phyloP scores from a whole-genome alignment of 2,113 vertebrate species.

The Archocentrus centrarchus region DNA sequence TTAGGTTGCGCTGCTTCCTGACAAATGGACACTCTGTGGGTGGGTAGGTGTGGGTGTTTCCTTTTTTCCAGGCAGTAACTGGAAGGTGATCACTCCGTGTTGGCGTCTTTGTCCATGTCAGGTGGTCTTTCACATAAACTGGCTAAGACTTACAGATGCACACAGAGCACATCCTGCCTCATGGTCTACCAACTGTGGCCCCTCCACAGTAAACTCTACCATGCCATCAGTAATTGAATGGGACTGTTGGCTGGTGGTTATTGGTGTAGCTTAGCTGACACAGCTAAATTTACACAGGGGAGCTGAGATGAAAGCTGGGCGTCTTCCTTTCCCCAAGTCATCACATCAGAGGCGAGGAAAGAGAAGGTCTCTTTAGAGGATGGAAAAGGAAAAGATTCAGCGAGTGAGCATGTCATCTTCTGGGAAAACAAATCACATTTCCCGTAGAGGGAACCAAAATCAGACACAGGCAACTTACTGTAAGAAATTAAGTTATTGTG shows the following conservation, averaged over 20 bases:
- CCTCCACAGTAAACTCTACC: conserved; percentile 5
- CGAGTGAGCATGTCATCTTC: neutral
- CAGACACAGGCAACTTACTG: neutral
- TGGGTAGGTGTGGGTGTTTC: neutral
- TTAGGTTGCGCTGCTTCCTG: conserved; percentile 46
- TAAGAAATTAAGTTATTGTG: neutral
- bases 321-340: neutral
- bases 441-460: neutral
- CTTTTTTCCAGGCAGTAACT: neutral
- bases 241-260: conserved; percentile 9
- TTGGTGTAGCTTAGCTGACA: conserved; percentile 18
- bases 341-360: neutral
- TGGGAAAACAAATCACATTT: neutral
- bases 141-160: neutral
- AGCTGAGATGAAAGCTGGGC: neutral
- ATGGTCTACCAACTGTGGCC: neutral
- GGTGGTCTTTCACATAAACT: neutral
- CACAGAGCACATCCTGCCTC: neutral
- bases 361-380: neutral
- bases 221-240: conserved; percentile 34
- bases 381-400: neutral
- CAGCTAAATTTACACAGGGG: conserved; percentile 31
- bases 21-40: conserved; percentile 28
- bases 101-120: neutral
- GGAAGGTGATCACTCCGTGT: neutral